These are phyloP conservation scores for Tortrix viridana DNA, from an alignment of 2,888 invertebrate species.

Conservation along the genomic window DNA sequence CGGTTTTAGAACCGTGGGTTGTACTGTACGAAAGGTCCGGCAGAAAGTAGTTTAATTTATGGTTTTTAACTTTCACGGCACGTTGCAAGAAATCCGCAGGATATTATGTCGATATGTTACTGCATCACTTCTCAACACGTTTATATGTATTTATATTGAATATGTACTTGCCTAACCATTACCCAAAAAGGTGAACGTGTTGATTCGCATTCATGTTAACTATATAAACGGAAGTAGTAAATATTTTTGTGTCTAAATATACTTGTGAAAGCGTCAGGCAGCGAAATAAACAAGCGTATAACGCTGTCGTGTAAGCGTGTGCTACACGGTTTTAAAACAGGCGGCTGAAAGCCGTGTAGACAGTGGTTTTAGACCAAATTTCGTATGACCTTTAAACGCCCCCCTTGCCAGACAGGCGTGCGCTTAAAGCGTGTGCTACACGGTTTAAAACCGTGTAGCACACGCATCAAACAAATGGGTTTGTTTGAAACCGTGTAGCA, in stretches of 20 bases:
- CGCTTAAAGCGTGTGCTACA: too few relatives aligned
- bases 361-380: too few relatives aligned
- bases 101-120: constrained; percentile 4
- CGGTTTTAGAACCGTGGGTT: neutral
- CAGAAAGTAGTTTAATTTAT: constrained; percentile 4
- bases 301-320: neutral
- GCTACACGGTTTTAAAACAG: too few relatives aligned
- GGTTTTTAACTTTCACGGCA: constrained; percentile 3
- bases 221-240: constrained; percentile 2
- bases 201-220: neutral
- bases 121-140: neutral
- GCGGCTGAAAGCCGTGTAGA: too few relatives aligned
- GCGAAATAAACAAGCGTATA: neutral
- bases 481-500: too few relatives aligned
- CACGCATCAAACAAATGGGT: too few relatives aligned
- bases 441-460: too few relatives aligned
- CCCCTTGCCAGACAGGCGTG: too few relatives aligned
- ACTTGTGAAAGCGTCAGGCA: too few relatives aligned
- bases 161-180: too few relatives aligned
- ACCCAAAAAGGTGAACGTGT: too few relatives aligned
- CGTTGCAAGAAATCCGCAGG: neutral
- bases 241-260: constrained; percentile 7
- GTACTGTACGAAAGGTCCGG: neutral
- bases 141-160: neutral
- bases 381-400: too few relatives aligned